Base-by-base conservation (phyloP, 2,888 invertebrate species). In the Bibio marci region DNA sequence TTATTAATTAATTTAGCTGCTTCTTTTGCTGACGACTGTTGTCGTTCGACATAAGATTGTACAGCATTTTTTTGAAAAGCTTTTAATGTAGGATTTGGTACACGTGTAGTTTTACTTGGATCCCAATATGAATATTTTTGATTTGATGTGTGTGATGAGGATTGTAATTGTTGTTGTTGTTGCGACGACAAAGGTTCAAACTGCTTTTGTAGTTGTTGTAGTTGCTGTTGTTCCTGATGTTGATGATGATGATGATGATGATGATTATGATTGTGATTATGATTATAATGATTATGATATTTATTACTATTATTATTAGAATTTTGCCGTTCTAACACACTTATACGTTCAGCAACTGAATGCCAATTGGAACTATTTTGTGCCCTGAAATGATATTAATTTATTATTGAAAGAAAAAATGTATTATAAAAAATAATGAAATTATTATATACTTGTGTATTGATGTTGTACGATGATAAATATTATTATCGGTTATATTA, bases 51-150 rank as follows among this genome's bases (percentile, higher is more conserved):
- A 52, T 80, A 86, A 2, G 80, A 80, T 42, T 82, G 64, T 7
- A 86, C 65, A 1, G 85, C 85, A 55, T 82, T 80, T 61, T 85
- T 83, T 52, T 85, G 85, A 43, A 81, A 76, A 12, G 79, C 80
- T 58, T 83, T 85, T 25, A 85, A 58, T 1, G 82, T 78, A 8
- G 80, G 68, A 54, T 76, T 76, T 22, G 79, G 73, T 26, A 80
- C 70, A 44, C 75, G 68, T 54, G 76, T 77, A 43, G 73, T 73
- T 55, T 80, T 81, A 37, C 76, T 76, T 2, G 79, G 78, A 51
- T 80, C 80, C 46, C 79, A 58, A 52, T 75, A 80, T 4, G 76
- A 70, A 52, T 76, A 77, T 47, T 73, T 70, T 49, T 57, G 68
- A 63, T 32, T 53, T 55, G 5, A 14, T 22, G 22, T 6, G 8